Base-by-base conservation (phyloP, 2,797 vertebrate genomes). In the Paedocypris micromegethes region DNA sequence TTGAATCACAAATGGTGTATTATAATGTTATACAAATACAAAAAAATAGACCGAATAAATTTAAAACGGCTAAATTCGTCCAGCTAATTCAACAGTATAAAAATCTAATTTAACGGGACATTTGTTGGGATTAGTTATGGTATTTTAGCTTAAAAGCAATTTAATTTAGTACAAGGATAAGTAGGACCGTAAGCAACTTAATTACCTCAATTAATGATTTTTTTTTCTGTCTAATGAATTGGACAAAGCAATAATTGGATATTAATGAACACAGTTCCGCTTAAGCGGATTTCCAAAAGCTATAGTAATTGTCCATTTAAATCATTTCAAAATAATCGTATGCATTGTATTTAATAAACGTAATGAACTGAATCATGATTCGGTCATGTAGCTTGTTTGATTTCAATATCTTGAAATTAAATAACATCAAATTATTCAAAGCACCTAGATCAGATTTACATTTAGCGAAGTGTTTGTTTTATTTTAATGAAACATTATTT, bases 211-310 rank as follows among this genome's bases (percentile, higher is more conserved):
- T 97, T 96, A 94, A 93, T 83, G 23, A 23, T 83, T 81, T 86
- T 91, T 93, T 92, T 93, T 91, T 93, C 92, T 93, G 96, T 94
- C 94, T 96, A 98, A 97, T 98, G 91, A 89, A 86, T 91, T 87
- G 90, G 88, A 91, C 91, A 83, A 65, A 86, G 88, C 86, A 88
- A 88, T 98, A 95, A 89, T 95, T 97, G 89, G 94, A 94, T 95
- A 92, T 93, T 97, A 97, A 98, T 97, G 94, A 92, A 94, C 92
- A 92, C 91, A 90, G 89, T 70, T 70, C 88, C 90, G 89, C 90
- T 91, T 64, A 71, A 66, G 60, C 45, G 64, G 40, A 69, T 64
- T 58, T 74, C 83, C 52, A 48, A 82, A 88, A 51, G 47, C 23
- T 39, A 5, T 42, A 55, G 43, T 52, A 0, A 8, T 23, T 37